Evolutionary conservation across 30 jellyfish, hydroid and myxozoan species (phyloP).

Genomic region (Catostylus mosaicus): DNA sequence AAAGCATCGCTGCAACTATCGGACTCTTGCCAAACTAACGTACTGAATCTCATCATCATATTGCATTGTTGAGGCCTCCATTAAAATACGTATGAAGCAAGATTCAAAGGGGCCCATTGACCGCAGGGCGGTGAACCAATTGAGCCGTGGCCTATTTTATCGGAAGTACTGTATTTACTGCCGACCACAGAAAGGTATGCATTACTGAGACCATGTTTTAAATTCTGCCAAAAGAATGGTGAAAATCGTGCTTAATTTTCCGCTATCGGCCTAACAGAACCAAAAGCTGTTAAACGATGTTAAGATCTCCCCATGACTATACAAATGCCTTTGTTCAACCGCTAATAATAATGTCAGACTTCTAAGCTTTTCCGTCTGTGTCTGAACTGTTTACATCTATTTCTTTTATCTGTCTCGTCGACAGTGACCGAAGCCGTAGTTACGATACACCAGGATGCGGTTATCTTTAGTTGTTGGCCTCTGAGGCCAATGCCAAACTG

Average conservation of each 20-base stretch:
- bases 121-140: too few species aligned
- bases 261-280: constrained; percentile 12
- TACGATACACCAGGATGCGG: too few species aligned
- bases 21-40: too few species aligned
- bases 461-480: too few species aligned
- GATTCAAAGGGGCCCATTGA: too few species aligned
- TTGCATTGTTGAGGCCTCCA: too few species aligned
- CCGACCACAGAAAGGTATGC: background rate
- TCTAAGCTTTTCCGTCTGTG: constrained; percentile 66
- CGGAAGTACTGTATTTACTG: background rate
- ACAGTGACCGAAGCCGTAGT: constrained; percentile 13
- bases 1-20: too few species aligned
- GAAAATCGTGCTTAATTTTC: constrained; percentile 11
- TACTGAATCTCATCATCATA: too few species aligned
- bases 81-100: too few species aligned
- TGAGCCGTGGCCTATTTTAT: background rate
- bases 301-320: constrained; percentile 14
- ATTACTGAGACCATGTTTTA: background rate
- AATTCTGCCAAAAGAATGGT: background rate
- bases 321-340: constrained; percentile 20
- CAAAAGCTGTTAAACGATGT: constrained; percentile 14
- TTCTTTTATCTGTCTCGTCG: constrained; percentile 16
- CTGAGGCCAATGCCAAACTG: too few species aligned
- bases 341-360: constrained; percentile 17
- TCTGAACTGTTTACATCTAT: constrained; percentile 24